Evolutionary conservation across 2,113 vertebrate genomes (phyloP).

Genomic region (Todiramphus saurophagus): DNA sequence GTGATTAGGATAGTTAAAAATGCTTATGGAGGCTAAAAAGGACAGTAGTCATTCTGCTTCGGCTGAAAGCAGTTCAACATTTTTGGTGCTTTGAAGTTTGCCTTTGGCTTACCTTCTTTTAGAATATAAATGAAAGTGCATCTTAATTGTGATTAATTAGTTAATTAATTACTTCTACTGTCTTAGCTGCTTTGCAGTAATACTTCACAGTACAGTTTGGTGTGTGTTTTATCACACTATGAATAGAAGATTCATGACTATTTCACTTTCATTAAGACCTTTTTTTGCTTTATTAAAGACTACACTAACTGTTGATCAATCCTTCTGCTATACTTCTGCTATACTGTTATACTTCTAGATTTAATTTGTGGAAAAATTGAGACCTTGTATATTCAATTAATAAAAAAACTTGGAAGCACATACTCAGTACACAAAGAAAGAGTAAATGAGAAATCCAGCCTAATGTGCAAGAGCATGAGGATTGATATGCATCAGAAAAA

Average conservation of each 20-base stretch:
- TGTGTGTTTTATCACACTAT: not conserved
- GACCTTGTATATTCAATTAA: not conserved
- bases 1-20: not conserved
- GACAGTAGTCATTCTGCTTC: constrained; percentile 9
- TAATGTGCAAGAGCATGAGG: not conserved
- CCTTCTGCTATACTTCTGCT: not conserved
- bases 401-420: not conserved
- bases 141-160: constrained; percentile 39
- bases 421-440: not conserved
- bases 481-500: not conserved
- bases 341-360: not conserved
- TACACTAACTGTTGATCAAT: not conserved
- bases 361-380: not conserved
- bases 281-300: not conserved
- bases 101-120: not conserved
- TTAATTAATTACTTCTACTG: constrained; percentile 32
- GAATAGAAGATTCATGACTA: not conserved
- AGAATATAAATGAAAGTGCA: constrained; percentile 18
- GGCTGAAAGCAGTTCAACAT: not conserved
- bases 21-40: not conserved
- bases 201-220: constrained; percentile 2
- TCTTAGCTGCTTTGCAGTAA: constrained; percentile 2
- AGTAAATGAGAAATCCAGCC: not conserved
- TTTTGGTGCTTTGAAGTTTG: constrained; percentile 32
- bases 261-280: not conserved